Conservation (phyloP, 2,113 vertebrate species). For the Empidonax traillii region DNA sequence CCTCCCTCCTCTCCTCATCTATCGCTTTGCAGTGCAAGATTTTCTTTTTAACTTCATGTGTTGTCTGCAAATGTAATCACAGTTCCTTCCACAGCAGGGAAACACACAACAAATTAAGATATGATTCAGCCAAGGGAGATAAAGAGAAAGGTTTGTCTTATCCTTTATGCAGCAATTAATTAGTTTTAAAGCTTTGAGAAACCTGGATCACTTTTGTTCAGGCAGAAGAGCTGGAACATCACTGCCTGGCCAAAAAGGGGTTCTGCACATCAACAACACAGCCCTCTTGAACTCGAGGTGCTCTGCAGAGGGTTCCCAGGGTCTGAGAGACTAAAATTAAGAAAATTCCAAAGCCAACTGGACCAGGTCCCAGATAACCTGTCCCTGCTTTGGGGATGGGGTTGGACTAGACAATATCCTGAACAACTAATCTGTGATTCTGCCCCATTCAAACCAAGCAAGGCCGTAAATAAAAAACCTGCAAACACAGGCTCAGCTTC, state of each 20-base stretch:
- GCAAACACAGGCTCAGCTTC: background rate
- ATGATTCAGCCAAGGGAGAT: background rate
- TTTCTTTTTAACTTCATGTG: background rate
- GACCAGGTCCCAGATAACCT: background rate
- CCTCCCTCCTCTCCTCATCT: background rate
- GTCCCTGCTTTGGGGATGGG: background rate
- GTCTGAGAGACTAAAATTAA: background rate
- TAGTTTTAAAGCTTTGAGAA: conserved; percentile 1
- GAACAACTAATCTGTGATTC: background rate
- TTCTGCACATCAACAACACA: background rate
- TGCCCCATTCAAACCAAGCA: background rate
- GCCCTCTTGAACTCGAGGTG: background rate
- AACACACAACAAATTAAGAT: conserved; percentile 22
- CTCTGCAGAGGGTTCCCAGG: background rate
- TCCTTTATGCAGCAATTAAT: background rate
- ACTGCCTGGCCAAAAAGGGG: background rate
- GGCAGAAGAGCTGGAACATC: background rate
- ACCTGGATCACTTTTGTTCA: background rate
- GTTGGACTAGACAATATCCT: background rate
- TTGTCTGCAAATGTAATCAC: conserved; percentile 28
- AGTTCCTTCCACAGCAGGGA: conserved; percentile 24
- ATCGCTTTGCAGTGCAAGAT: background rate
- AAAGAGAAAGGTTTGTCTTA: background rate
- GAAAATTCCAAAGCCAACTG: background rate
- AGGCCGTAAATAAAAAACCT: background rate